Base-by-base conservation (phyloP, 2,113 vertebrate species). In the Tachysurus fulvidraco region DNA sequence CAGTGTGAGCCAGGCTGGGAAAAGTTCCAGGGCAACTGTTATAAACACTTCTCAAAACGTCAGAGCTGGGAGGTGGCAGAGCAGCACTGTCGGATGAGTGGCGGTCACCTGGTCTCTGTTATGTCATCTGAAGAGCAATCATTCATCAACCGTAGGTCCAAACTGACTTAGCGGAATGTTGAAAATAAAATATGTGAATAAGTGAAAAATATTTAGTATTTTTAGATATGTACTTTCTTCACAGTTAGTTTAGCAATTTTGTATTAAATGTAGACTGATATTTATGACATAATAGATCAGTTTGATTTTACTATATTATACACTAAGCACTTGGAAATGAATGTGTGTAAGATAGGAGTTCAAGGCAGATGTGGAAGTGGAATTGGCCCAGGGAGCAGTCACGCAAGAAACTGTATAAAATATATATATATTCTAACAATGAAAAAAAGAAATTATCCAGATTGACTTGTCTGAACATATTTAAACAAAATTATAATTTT, bases 31-130 rank as follows among this genome's bases (percentile, higher is more conserved):
- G 95, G 97, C 5, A 96, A 95, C 81, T 99, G 98, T 89, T 99
- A 98, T 90, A 96, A 91, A 55, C 97, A 99, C 83, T 97, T 98
- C 65, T 90, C 92, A n/a, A 94, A 93, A 0, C 94, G 97, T 54
- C 94, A 96, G 91, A 97, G 95, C 91, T 99, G 98, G 98, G 97
- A 98, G 91, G 96, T 96, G 0, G 98, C 98, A 0, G 98, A 99
- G 93, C 95, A 91, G 36, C 96, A 97, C 92, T 99, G 98, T 83
- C 93, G 98, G 41, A 78, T 93, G 76, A 88, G 93, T 0, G 97
- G 97, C 0, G 97, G 96, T 0, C 97, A 99, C 89, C 93, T 99
- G 21, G 93, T 96, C n/a, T 97, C 96, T 44, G 93, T 99, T 90
- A 94, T 97, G 95, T 97, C 95, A 13, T 96, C 96, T 0, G 98